Conservation (phyloP, 2,113 vertebrate genomes). For the Tenrec ecaudatus region DNA sequence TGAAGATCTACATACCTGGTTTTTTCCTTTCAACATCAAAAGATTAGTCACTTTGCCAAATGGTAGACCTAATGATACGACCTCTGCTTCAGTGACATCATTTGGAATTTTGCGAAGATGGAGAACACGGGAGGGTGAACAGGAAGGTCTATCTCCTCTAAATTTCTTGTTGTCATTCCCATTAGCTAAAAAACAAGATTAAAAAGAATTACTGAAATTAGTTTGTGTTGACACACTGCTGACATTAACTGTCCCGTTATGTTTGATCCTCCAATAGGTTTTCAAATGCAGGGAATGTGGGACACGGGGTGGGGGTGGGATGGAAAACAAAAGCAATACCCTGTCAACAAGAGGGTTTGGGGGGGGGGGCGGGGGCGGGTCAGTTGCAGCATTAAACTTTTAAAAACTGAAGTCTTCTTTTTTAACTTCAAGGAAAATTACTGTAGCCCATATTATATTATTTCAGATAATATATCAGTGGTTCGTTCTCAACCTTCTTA, state of each 20-base stretch:
- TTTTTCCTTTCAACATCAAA: slow-evolving; percentile 91
- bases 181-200: slow-evolving; percentile 86
- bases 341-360: background rate
- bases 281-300: slow-evolving; percentile 48
- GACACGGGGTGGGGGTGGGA: background rate
- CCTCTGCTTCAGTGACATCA: slow-evolving; percentile 89
- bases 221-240: slow-evolving; percentile 50
- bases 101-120: slow-evolving; percentile 91
- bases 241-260: slow-evolving; percentile 33
- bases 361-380: too few relatives aligned
- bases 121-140: slow-evolving; percentile 90
- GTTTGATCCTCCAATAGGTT: slow-evolving; percentile 11
- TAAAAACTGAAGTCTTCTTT: background rate
- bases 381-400: background rate
- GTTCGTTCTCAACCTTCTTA: background rate
- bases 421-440: slow-evolving; percentile 50
- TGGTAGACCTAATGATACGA: slow-evolving; percentile 91
- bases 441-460: slow-evolving; percentile 4
- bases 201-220: slow-evolving; percentile 70
- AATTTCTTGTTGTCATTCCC: slow-evolving; percentile 88
- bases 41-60: slow-evolving; percentile 94
- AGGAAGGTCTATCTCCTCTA: slow-evolving; percentile 84
- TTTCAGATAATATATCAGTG: background rate
- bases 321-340: slow-evolving; percentile 25
- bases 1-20: slow-evolving; percentile 87